These are phyloP conservation scores for Frieseomelitta varia DNA, from an alignment of 1,140 invertebrate genomes.

Conservation along the genomic window DNA sequence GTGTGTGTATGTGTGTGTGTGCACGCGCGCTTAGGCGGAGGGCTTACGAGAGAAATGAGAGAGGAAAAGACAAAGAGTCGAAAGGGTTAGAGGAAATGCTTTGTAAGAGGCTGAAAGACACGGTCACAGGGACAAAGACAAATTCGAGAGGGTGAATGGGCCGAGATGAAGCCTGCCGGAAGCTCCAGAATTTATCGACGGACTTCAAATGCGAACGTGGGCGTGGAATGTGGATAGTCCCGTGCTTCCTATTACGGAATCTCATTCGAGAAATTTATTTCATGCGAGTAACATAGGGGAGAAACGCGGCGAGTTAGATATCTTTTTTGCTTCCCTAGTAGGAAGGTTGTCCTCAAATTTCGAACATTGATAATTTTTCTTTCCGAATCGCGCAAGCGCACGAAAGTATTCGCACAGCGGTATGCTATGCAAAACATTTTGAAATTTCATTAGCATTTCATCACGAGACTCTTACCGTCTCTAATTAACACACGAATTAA, in stretches of 20 bases:
- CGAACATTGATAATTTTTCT: not conserved
- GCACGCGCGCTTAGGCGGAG: not conserved
- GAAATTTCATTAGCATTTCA: too few species aligned
- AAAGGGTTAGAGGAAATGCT: too few species aligned
- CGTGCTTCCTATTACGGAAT: not conserved
- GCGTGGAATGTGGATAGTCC: not conserved
- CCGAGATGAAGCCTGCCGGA: not conserved
- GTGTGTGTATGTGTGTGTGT: too few species aligned
- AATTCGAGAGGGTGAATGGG: not conserved
- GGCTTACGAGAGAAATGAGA: too few species aligned
- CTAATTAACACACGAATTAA: too few species aligned
- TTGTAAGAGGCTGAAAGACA: not conserved
- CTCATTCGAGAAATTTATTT: not conserved
- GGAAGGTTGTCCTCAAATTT: not conserved
- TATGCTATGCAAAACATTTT: too few species aligned
- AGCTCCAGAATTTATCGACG: not conserved
- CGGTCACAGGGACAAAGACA: not conserved
- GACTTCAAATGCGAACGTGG: not conserved
- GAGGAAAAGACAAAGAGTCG: not conserved
- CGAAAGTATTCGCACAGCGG: too few species aligned
- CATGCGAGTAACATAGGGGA: not conserved
- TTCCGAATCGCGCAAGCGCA: too few species aligned
- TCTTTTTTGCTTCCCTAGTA: too few species aligned
- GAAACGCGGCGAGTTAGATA: too few species aligned
- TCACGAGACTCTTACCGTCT: too few species aligned